Evolutionary conservation across 2,797 vertebrate genomes (phyloP).

Genomic region (Crax fasciolata): DNA sequence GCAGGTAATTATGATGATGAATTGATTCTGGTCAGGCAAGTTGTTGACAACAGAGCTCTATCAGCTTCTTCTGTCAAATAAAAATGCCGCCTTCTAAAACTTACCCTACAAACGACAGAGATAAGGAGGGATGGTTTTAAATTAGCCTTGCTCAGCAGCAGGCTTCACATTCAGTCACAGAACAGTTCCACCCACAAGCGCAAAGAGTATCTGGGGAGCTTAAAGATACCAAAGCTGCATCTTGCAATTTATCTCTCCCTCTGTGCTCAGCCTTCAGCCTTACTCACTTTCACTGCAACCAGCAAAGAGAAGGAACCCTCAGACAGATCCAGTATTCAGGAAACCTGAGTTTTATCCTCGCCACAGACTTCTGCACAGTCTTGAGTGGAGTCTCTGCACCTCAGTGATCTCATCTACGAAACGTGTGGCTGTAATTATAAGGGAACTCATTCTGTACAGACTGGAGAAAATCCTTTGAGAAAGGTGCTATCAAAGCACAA

Average conservation of each 20-base stretch:
- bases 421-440: neutral
- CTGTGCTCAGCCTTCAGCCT: neutral
- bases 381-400: neutral
- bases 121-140: slow-evolving; percentile 1
- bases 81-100: slow-evolving; percentile 52
- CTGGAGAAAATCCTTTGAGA: neutral
- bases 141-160: slow-evolving; percentile 5
- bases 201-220: rapidly evolving
- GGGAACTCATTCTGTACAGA: neutral
- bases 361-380: neutral
- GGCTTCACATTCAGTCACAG: neutral
- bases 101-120: neutral
- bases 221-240: neutral
- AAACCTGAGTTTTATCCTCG: neutral
- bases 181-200: neutral
- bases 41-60: neutral
- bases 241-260: neutral
- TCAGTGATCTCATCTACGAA: slow-evolving; percentile 18
- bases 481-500: neutral
- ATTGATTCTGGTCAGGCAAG: slow-evolving; percentile 17
- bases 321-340: neutral
- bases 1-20: slow-evolving; percentile 56
- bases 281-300: neutral
- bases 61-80: slow-evolving; percentile 7
- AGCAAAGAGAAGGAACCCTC: neutral